Evolutionary conservation across 2,113 vertebrate species (phyloP).

Genomic region (Chitala chitala): DNA sequence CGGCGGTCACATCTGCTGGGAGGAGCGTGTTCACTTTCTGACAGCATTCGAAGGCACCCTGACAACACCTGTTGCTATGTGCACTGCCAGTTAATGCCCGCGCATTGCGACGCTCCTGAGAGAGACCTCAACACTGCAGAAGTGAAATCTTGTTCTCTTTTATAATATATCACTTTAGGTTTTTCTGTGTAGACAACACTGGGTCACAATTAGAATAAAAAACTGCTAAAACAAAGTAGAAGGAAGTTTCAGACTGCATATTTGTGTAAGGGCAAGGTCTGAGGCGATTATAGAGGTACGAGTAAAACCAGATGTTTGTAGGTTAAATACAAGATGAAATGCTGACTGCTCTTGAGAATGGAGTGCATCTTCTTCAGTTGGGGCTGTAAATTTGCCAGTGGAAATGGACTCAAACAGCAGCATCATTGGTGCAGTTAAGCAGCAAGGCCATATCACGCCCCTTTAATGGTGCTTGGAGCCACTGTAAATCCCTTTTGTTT

Average conservation of each 20-base stretch:
- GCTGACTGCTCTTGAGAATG: too few species aligned
- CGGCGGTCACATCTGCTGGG: not conserved
- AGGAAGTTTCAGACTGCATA: not conserved
- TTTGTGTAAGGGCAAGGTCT: not conserved
- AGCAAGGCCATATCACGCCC: not conserved
- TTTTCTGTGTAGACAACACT: too few species aligned
- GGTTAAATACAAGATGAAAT: too few species aligned
- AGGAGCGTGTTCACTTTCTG: not conserved
- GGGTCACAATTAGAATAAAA: too few species aligned
- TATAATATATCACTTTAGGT: too few species aligned
- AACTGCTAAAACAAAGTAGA: too few species aligned
- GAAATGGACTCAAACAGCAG: too few species aligned
- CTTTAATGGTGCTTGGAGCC: not conserved
- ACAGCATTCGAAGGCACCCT: not conserved
- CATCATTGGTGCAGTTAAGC: not conserved
- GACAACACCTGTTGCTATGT: conserved; percentile 25
- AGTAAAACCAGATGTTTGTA: not conserved
- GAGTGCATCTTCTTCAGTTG: not conserved
- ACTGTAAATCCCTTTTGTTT: conserved; percentile 10
- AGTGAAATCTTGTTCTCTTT: too few species aligned
- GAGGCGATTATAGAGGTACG: not conserved
- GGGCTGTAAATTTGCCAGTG: not conserved
- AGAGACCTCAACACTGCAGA: too few species aligned
- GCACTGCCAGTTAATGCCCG: not conserved
- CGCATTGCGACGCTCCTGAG: not conserved